Evolutionary conservation across 2,797 vertebrate species (phyloP).

Genomic region (Eremophila alpestris): DNA sequence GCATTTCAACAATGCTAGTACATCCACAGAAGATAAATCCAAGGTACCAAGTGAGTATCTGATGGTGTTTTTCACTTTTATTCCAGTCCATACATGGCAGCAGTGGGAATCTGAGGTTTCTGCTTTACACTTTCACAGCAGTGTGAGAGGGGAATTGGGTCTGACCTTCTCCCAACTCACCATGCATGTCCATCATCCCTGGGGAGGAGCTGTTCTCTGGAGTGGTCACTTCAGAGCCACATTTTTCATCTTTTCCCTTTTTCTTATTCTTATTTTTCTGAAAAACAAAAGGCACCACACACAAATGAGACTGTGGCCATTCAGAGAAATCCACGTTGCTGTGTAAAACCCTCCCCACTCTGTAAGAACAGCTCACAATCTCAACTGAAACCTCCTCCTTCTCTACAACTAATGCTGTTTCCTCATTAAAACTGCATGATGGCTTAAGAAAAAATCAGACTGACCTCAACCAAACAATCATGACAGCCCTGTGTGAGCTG

Average conservation of each 20-base stretch:
- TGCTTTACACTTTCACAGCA: background rate
- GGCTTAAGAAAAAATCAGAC: background rate
- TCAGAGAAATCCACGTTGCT: background rate
- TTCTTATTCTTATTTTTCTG: constrained; percentile 98
- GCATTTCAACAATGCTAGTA: background rate
- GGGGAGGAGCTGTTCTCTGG: constrained; percentile 98
- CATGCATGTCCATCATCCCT: constrained; percentile 99
- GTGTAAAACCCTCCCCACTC: background rate
- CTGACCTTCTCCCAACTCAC: constrained; percentile 76
- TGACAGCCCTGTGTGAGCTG: background rate
- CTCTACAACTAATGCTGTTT: background rate
- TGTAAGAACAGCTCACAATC: background rate
- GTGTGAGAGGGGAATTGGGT: background rate
- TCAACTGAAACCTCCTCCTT: background rate
- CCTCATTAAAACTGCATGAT: background rate
- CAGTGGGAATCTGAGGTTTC: background rate
- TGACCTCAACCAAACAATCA: background rate
- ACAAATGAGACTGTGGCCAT: fast-evolving
- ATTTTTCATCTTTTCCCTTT: constrained; percentile 97
- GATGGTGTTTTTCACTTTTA: background rate
- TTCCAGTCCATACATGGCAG: background rate
- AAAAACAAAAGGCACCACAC: constrained; percentile 8
- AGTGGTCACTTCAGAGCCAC: constrained; percentile 94
- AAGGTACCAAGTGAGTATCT: background rate
- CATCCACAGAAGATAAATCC: background rate